phyloP scores from a whole-genome alignment of 1,140 invertebrate genomes.

The Hylaeus volcanicus region DNA sequence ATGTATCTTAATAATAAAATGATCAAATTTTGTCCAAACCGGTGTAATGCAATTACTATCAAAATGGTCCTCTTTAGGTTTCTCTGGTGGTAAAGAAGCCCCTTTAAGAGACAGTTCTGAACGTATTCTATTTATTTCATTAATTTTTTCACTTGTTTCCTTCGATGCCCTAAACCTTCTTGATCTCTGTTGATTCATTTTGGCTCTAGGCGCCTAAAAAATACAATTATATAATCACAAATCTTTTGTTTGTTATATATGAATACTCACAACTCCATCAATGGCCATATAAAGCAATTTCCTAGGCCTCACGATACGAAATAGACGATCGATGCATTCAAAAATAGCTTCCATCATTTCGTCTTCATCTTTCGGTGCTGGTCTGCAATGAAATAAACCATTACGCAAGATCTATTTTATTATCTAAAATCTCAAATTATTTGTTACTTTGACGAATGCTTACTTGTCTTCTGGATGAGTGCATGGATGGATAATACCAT shows the following conservation, averaged over 20 bases:
- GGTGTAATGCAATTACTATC: constrained; percentile 99
- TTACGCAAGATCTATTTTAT: not conserved
- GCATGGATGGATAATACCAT: constrained; percentile 99
- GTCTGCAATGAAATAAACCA: constrained; percentile 80
- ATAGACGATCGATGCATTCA: constrained; percentile 98
- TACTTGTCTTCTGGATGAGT: constrained; percentile 99
- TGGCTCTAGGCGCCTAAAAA: constrained; percentile 94
- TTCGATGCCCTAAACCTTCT: constrained; percentile 98
- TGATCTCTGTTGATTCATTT: constrained; percentile 99
- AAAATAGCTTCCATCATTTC: constrained; percentile 99
- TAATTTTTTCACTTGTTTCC: constrained; percentile 94
- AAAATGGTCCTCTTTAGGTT: constrained; percentile 95
- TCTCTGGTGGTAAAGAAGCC: constrained; percentile 91
- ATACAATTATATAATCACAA: constrained; percentile 1
- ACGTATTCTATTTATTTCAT: constrained; percentile 90
- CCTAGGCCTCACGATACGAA: constrained; percentile 96
- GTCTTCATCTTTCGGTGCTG: constrained; percentile 98
- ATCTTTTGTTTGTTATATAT: not conserved
- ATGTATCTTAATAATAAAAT: not conserved
- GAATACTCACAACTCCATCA: constrained; percentile 94
- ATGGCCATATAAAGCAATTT: constrained; percentile 99
- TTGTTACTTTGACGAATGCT: constrained; percentile 50
- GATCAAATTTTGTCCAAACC: constrained; percentile 74
- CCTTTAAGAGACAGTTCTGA: constrained; percentile 89
- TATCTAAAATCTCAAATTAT: not conserved